Evolutionary conservation across 23 tunicate species (phyloP).

Genomic region (Ascidia mentula): DNA sequence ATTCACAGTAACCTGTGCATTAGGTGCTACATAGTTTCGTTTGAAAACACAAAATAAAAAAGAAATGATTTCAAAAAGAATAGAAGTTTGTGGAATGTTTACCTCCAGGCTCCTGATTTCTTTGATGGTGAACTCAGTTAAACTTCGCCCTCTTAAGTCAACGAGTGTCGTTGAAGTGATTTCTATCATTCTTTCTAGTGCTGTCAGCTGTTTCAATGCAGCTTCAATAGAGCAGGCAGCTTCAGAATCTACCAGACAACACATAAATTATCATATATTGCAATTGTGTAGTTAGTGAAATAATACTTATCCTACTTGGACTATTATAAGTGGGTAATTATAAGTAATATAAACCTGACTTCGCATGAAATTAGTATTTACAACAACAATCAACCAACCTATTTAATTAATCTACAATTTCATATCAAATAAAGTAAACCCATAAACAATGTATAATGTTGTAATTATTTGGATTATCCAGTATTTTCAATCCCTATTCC

Average conservation of each 20-base stretch:
- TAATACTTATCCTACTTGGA: no score
- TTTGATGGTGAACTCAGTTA: conserved; percentile 42
- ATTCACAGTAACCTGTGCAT: neutral
- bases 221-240: conserved; percentile 9
- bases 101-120: conserved; percentile 67
- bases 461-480: no score
- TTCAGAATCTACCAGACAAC: neutral
- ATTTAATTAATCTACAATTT: no score
- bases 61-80: neutral
- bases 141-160: conserved; percentile 41
- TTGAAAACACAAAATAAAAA: neutral
- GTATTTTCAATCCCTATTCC: no score
- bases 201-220: conserved; percentile 33
- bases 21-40: neutral
- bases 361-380: no score
- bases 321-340: no score
- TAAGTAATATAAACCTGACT: no score
- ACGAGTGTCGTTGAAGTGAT: conserved; percentile 52
- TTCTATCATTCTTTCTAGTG: conserved; percentile 64
- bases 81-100: neutral
- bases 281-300: neutral
- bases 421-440: no score
- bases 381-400: no score
- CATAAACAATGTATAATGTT: no score
- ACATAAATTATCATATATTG: neutral